These are phyloP conservation scores for Erpetoichthys calabaricus DNA, from an alignment of 2,797 vertebrate genomes.

Conservation along the genomic window DNA sequence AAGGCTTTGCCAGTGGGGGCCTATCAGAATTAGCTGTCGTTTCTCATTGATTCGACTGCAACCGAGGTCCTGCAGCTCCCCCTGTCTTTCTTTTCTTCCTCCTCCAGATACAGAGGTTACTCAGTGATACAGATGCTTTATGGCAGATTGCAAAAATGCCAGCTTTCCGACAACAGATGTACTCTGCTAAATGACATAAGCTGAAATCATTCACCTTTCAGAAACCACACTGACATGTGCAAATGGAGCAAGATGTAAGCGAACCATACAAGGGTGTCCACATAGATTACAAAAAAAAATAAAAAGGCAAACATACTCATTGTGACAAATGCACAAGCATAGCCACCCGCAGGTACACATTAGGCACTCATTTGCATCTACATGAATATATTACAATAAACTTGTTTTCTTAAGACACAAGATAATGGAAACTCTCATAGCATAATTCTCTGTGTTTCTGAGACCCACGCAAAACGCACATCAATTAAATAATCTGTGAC, in stretches of 20 bases:
- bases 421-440: no score
- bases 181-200: constrained; percentile 34
- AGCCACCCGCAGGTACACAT: no score
- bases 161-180: constrained; percentile 46
- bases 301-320: no score
- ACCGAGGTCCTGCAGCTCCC: constrained; percentile 44
- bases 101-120: constrained; percentile 25
- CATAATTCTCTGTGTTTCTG: no score
- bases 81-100: constrained; percentile 24
- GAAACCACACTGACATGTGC: constrained; percentile 29
- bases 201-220: constrained; percentile 42
- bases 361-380: no score
- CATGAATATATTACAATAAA: no score
- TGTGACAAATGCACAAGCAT: no score
- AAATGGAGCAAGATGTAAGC: constrained; percentile 22
- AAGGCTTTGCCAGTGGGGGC: constrained; percentile 30
- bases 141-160: constrained; percentile 49
- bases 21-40: constrained; percentile 31
- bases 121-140: constrained; percentile 49
- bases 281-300: no score
- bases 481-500: no score
- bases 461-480: no score
- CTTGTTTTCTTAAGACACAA: no score
- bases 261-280: neutral
- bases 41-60: constrained; percentile 31